Evolutionary conservation across 2,113 vertebrate species (phyloP).

Genomic region (Thalassarche chlororhynchos): DNA sequence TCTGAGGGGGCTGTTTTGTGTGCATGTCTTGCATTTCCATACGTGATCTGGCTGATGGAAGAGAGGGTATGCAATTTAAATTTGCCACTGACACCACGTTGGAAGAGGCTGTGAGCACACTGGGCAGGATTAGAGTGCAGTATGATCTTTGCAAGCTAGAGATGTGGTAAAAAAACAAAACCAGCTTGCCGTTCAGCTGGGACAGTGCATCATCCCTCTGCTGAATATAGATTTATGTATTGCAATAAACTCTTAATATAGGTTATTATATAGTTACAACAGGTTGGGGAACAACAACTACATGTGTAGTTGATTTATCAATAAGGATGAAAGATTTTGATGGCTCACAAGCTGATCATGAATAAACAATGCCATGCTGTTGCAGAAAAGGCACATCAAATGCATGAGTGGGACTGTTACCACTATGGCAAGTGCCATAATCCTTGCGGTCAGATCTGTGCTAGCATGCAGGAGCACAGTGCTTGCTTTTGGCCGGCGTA

Average conservation of each 20-base stretch:
- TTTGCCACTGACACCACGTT: background rate
- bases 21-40: background rate
- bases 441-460: background rate
- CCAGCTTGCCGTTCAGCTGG: background rate
- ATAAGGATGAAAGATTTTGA: background rate
- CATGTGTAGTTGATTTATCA: background rate
- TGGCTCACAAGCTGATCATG: background rate
- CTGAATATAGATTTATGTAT: background rate
- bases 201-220: background rate
- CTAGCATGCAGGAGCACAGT: background rate
- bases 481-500: fast-evolving
- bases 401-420: background rate
- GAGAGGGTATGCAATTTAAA: background rate
- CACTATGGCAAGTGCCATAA: background rate
- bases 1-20: background rate
- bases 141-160: background rate
- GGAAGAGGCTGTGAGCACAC: background rate
- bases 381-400: background rate
- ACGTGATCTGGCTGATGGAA: background rate
- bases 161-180: background rate
- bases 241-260: background rate
- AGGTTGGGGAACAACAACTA: background rate
- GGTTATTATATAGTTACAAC: background rate
- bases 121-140: background rate
- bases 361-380: background rate